Percentiles rank a stretch among this genome's conserved stretches.
phyloP scores from a whole-genome alignment of 2,113 vertebrate genomes.

The Narcine bancroftii region DNA sequence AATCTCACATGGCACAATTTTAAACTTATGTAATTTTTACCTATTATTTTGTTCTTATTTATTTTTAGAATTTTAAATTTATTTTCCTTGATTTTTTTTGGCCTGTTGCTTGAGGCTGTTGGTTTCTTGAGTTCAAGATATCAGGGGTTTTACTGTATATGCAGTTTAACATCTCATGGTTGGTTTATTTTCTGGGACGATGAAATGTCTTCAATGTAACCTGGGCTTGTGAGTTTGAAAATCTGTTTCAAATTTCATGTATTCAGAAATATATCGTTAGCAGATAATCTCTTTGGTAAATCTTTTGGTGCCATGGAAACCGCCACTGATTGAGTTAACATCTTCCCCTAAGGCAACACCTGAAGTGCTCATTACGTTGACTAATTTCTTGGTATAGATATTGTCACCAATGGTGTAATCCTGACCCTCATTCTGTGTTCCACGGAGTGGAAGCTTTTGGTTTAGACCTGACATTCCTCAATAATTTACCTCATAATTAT shows the following conservation, averaged over 20 bases:
- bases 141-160: no score
- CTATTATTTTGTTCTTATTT: no score
- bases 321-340: neutral
- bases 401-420: neutral
- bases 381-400: neutral
- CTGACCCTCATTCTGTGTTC: neutral
- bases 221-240: neutral
- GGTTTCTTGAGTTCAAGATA: no score
- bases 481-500: neutral
- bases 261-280: neutral
- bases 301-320: neutral
- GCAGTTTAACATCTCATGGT: no score
- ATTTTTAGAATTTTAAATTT: no score
- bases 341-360: neutral
- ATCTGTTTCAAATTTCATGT: neutral
- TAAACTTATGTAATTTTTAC: no score
- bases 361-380: neutral
- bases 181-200: neutral
- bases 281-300: neutral
- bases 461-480: neutral
- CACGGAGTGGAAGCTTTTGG: no score
- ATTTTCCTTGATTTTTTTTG: no score
- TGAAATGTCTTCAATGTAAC: neutral
- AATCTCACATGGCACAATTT: no score
- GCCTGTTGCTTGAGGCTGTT: no score